These are phyloP conservation scores for Atta texana DNA, from an alignment of 1,140 invertebrate genomes.

Conservation along the genomic window DNA sequence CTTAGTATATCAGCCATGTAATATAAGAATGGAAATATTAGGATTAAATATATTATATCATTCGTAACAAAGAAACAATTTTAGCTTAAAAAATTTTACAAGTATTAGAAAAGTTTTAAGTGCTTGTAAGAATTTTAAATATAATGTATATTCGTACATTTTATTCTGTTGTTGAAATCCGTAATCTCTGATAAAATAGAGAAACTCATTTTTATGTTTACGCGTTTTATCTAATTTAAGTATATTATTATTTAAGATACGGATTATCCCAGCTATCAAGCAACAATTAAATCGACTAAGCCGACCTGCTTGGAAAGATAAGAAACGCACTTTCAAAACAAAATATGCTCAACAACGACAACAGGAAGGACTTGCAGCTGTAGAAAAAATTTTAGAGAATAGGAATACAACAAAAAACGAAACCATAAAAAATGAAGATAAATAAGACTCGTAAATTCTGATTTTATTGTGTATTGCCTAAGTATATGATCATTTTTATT, in stretches of 20 bases:
- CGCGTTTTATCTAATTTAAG: not conserved
- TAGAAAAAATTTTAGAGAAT: constrained; percentile 76
- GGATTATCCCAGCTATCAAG: constrained; percentile 84
- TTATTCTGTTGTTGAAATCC: not conserved
- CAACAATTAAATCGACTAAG: constrained; percentile 77
- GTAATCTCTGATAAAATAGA: constrained; percentile 2
- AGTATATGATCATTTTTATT: not conserved
- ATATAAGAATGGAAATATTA: constrained; percentile 21
- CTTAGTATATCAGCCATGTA: constrained; percentile 68
- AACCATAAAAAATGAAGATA: constrained; percentile 34
- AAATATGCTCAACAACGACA: constrained; percentile 78
- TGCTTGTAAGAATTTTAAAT: not conserved
- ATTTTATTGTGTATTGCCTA: not conserved
- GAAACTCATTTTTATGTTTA: not conserved
- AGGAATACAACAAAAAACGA: constrained; percentile 50
- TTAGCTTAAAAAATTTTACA: constrained; percentile 5
- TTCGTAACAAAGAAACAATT: not conserved
- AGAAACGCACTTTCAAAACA: constrained; percentile 77
- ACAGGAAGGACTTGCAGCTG: constrained; percentile 74
- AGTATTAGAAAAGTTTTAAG: not conserved
- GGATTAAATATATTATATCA: not conserved
- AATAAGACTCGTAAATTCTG: not conserved
- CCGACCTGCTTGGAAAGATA: constrained; percentile 12
- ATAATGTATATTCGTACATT: constrained; percentile 26
- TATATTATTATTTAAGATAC: constrained; percentile 81